Evolutionary conservation across 2,888 invertebrate genomes (phyloP), one percentile per base, ranked within the genome.

Genomic region (Hydroisotoma schaefferi): DNA sequence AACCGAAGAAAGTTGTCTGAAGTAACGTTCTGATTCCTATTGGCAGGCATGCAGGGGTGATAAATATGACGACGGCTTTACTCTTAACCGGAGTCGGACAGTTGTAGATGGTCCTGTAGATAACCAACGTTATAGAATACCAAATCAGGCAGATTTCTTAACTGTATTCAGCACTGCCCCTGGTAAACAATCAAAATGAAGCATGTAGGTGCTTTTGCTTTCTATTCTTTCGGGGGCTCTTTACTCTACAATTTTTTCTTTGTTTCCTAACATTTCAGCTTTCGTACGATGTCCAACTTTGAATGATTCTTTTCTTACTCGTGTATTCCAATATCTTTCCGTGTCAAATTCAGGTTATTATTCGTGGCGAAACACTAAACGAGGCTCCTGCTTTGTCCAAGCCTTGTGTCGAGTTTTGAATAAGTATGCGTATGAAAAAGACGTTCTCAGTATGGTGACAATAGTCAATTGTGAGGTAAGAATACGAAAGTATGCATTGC

Each of bases 311-410:
- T 22, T 61, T 23, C 37, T 56, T 25, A 47, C 27, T 47, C 22
- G 49, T 40, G 47, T 56, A 47, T 28, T 61, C 37, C 8, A 60
- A 48, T 60, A 53, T 61, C 48, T 61, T 18, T 61, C 54, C 43
- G 37, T 55, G 75, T 46, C 22, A 22, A 4, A 10, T 46, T 12
- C 23, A 46, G 81, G 81, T 57, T 77, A 78, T 64, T 81, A 77
- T 62, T 79, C 82, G 1, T 82, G 80, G 77, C 74, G 82, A 10
- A 81, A 82, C 71, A 77, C 74, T 29, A 72, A 74, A 55, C 78
- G 78, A 49, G 83, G 83, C 1, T 81, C 82, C 10, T 83, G 83
- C 82, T 83, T 81, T 65, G 79, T 84, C 46, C 82, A 83, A 73
- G 78, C 81, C 15, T 73, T 84, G 51, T 81, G 81, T 68, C 76